Conservation (phyloP, 2,113 vertebrate genomes). For the Cromileptes altivelis region DNA sequence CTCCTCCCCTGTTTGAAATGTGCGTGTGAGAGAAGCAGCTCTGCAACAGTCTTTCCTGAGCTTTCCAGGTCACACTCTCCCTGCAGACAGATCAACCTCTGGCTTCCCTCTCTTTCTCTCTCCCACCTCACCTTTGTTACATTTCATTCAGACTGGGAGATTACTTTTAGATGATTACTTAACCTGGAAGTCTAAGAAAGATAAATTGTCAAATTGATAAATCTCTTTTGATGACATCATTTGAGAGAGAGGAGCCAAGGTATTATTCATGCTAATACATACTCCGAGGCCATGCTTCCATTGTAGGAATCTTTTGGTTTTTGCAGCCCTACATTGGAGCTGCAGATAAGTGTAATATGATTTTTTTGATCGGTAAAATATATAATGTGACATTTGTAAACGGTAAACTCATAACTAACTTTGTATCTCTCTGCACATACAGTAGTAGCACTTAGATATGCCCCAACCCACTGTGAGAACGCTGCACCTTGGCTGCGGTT, state of each 20-base stretch:
- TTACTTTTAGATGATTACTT: slow-evolving; percentile 13
- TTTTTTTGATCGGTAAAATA: background rate
- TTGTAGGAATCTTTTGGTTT: background rate
- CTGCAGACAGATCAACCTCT: slow-evolving; percentile 60
- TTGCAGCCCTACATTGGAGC: background rate
- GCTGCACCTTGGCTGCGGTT: no score
- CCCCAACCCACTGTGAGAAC: no score
- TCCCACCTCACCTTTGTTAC: background rate
- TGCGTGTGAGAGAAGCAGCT: slow-evolving; percentile 59
- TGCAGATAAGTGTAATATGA: background rate
- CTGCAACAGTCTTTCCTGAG: slow-evolving; percentile 53
- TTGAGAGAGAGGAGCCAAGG: background rate
- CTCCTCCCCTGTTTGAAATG: slow-evolving; percentile 59
- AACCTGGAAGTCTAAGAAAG: background rate
- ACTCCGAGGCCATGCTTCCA: background rate
- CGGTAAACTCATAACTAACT: background rate
- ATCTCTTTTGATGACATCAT: slow-evolving; percentile 25
- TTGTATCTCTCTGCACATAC: background rate
- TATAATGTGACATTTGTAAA: background rate
- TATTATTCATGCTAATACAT: background rate
- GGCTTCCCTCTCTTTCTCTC: slow-evolving; percentile 25
- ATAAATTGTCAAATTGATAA: background rate
- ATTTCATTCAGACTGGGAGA: slow-evolving; percentile 2
- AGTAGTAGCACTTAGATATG: background rate
- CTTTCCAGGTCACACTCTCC: slow-evolving; percentile 78